These are phyloP conservation scores for Chloebia gouldiae DNA, from an alignment of 2,113 vertebrate genomes.

Conservation along the genomic window DNA sequence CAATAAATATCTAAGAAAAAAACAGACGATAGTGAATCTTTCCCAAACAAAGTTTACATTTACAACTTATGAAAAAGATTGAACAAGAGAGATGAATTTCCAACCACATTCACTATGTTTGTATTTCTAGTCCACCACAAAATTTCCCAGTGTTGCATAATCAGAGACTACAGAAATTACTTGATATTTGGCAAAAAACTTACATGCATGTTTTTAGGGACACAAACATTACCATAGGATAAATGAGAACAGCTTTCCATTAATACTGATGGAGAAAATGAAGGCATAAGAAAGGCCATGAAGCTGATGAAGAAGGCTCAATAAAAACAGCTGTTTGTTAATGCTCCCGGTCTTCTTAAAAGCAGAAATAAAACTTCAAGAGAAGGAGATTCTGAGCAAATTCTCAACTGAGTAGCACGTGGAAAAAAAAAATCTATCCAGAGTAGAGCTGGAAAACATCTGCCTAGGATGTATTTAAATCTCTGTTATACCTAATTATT, in stretches of 20 bases:
- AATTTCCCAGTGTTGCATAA: not conserved
- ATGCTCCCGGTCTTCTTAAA: not conserved
- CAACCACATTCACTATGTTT: not conserved
- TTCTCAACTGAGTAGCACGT: not conserved
- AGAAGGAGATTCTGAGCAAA: not conserved
- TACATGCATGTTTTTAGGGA: not conserved
- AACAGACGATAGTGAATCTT: not conserved
- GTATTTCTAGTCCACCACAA: not conserved
- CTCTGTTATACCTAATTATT: not conserved
- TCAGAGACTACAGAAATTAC: not conserved
- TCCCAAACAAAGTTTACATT: not conserved
- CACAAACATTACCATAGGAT: not conserved
- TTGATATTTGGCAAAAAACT: not conserved
- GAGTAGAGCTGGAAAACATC: not conserved
- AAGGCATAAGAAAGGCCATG: not conserved
- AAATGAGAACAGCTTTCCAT: not conserved
- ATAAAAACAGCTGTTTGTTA: not conserved
- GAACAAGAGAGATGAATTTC: not conserved
- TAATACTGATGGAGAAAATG: not conserved
- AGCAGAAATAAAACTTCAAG: not conserved
- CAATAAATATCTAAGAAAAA: not conserved
- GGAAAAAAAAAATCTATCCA: not conserved
- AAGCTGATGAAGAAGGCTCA: not conserved
- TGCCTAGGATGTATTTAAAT: not conserved
- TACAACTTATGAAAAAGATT: not conserved